These are phyloP conservation scores for Lasioglossum oenotherae DNA, from an alignment of 2,888 invertebrate genomes.

Conservation along the genomic window DNA sequence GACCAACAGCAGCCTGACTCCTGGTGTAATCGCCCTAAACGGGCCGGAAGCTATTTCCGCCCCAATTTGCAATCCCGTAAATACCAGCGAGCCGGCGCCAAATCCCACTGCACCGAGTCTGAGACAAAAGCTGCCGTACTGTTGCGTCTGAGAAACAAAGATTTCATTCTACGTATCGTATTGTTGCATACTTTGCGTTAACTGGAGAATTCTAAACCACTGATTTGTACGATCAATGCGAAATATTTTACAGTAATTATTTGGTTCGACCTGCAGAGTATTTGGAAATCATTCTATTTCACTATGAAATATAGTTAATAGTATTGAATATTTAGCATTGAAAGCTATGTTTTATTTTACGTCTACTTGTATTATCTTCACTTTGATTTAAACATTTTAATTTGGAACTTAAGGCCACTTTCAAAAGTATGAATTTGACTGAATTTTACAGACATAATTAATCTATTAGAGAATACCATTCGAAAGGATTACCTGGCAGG, in stretches of 20 bases:
- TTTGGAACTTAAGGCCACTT: too few relatives aligned
- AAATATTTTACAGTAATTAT: not conserved
- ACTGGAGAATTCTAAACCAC: slow-evolving; percentile 18
- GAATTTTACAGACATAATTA: not conserved
- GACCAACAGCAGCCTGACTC: slow-evolving; percentile 92
- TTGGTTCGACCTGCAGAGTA: not conserved
- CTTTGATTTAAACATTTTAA: too few relatives aligned
- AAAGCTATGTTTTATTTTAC: too few relatives aligned
- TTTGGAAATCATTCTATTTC: not conserved
- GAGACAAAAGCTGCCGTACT: slow-evolving; percentile 95
- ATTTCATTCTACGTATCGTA: slow-evolving; percentile 42
- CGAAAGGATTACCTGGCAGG: slow-evolving; percentile 47
- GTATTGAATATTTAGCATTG: too few relatives aligned
- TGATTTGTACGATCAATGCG: not conserved
- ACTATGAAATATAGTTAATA: not conserved
- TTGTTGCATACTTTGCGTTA: slow-evolving; percentile 10
- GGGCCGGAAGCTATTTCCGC: slow-evolving; percentile 81
- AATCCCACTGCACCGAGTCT: slow-evolving; percentile 92
- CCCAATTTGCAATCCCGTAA: slow-evolving; percentile 89
- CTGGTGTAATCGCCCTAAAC: slow-evolving; percentile 91
- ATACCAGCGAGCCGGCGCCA: slow-evolving; percentile 87
- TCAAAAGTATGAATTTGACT: not conserved
- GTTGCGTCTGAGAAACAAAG: slow-evolving; percentile 78
- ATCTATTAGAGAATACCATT: not conserved
- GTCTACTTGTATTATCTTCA: too few relatives aligned